Base-by-base conservation (phyloP, 1,140 invertebrate genomes). In the Bombus pascuorum region DNA sequence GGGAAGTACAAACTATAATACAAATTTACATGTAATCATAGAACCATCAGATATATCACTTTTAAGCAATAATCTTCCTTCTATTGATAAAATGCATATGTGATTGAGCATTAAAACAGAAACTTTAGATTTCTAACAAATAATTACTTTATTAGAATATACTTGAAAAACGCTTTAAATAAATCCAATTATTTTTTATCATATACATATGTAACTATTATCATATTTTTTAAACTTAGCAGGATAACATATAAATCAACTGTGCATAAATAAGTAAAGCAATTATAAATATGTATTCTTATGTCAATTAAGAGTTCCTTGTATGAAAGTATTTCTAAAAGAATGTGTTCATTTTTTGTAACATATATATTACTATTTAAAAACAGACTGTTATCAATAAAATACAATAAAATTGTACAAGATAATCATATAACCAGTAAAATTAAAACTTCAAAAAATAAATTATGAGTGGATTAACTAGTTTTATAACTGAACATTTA, bases 1-100 rank as follows among this genome's bases (percentile, higher is more conserved):
- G 32, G 83, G 28, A 65, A 87, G 42, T 86, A 86, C 66, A 75
- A 83, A 83, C 44, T 89, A 82, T 53, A 76, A 89, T 62, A 68
- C 74, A 42, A 89, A 76, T 83, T 65, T 89, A 65, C 73, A 86
- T 32, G 76, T 85, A 59, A 81, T 81, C 22, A 80, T 85, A 87
- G 71, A 83, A 78, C 34, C 76, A n/a, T 72, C 82, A 42, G 57
- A 80, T 83, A 39, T 70, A 68, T 28, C 62, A n/a, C 28, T 81
- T 81, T 68, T 83, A 39, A 87, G 32, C 28, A 57, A 25, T 12
- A 87, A 85, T 87, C 77, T 86, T 59, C 15, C 77, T 66, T 39
- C 32, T 42, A 88, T 74, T 22, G 81, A 83, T 72, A 81, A 82
- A 74, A 74, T 78, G 72, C 73, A 78, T n/a, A 83, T 73, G n/a